A percentile compares a stretch with the other conserved stretches of the same genome.
phyloP scores from a whole-genome alignment of 2,113 vertebrate genomes.

The Phyllostomus hastatus region DNA sequence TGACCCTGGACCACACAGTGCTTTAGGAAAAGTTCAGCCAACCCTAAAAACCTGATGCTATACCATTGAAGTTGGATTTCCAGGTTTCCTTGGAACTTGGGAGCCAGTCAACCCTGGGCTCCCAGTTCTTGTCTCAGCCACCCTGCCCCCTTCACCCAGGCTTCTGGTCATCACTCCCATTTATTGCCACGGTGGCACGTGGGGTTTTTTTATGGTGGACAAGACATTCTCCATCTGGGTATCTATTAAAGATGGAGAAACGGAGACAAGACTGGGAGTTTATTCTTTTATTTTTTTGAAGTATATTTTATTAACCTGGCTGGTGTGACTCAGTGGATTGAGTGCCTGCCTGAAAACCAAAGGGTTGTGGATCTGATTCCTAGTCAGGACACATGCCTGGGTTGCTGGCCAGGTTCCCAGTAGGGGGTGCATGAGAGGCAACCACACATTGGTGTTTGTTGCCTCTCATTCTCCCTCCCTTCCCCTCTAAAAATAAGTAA shows the following conservation, averaged over 20 bases:
- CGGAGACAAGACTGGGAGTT: background rate
- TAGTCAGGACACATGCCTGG: too few species aligned
- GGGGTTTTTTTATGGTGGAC: background rate
- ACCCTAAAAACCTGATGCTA: background rate
- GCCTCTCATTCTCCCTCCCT: too few species aligned
- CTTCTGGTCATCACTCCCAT: background rate
- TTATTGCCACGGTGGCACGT: fast-evolving
- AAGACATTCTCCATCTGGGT: background rate
- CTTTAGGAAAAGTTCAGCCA: background rate
- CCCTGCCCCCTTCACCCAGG: background rate
- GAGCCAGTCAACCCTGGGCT: background rate
- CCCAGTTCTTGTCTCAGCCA: background rate
- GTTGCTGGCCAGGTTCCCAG: too few species aligned
- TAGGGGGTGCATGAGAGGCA: too few species aligned
- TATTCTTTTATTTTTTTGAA: too few species aligned
- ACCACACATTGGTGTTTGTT: too few species aligned
- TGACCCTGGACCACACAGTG: background rate
- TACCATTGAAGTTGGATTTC: background rate
- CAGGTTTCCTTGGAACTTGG: background rate
- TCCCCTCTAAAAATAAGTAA: too few species aligned
- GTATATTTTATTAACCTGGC: too few species aligned
- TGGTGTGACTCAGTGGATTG: too few species aligned
- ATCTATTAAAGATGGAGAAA: background rate
- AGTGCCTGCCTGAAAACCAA: too few species aligned
- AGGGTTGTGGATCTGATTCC: too few species aligned